Evolutionary conservation across 2,113 vertebrate species (phyloP).

Genomic region (Solenodon paradoxus): DNA sequence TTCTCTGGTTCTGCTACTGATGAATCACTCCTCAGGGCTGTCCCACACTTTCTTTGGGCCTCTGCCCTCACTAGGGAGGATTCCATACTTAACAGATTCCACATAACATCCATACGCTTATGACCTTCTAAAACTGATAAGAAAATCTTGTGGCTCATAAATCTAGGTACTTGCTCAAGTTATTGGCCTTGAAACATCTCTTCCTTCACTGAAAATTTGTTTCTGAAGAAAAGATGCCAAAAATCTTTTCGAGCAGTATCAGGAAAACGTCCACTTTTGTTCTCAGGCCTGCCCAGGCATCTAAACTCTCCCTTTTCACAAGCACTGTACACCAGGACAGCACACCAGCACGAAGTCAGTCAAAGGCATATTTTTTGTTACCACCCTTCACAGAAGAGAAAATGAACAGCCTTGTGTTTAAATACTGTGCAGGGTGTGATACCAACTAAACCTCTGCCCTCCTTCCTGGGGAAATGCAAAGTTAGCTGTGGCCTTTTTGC

Average conservation of each 20-base stretch:
- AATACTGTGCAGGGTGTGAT: slow-evolving; percentile 53
- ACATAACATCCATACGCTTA: too few relatives aligned
- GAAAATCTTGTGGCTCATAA: not conserved
- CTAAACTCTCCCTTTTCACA: not conserved
- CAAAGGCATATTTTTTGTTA: not conserved
- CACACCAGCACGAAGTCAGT: not conserved
- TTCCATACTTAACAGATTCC: not conserved
- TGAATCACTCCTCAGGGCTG: not conserved
- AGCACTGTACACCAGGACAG: not conserved
- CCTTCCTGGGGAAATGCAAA: slow-evolving; percentile 76
- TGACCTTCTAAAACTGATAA: not conserved
- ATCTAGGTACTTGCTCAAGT: not conserved
- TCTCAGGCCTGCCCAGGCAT: not conserved
- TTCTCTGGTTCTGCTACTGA: not conserved
- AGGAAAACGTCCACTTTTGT: not conserved
- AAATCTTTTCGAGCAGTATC: not conserved
- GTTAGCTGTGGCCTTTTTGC: slow-evolving; percentile 57
- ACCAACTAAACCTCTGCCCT: slow-evolving; percentile 37
- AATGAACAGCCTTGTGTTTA: slow-evolving; percentile 46
- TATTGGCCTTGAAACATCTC: not conserved
- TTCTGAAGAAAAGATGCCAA: not conserved
- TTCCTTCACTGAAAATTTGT: slow-evolving; percentile 9
- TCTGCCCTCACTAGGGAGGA: not conserved
- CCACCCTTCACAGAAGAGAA: slow-evolving; percentile 17
- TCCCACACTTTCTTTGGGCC: not conserved